Conservation (phyloP, 2,888 invertebrate species). For the Noctua comes region DNA sequence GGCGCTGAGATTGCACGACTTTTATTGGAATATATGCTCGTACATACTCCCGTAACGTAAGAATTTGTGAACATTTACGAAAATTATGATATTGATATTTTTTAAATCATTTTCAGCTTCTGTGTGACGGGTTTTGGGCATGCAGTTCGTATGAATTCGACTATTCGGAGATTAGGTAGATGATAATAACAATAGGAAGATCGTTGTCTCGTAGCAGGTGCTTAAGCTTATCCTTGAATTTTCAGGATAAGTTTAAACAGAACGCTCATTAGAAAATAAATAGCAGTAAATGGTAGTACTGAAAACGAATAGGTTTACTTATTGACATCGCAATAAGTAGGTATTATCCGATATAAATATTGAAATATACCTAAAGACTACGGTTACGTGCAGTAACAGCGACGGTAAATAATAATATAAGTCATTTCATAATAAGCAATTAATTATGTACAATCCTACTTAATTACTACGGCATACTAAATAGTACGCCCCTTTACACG, state of each 20-base stretch:
- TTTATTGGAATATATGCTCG: slow-evolving; percentile 75
- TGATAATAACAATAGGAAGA: not conserved
- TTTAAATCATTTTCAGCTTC: slow-evolving; percentile 49
- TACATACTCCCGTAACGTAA: slow-evolving; percentile 58
- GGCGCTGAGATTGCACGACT: slow-evolving; percentile 81
- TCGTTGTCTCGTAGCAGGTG: not conserved
- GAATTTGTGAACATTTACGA: slow-evolving; percentile 64
- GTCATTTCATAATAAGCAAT: slow-evolving; percentile 21
- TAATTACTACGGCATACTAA: slow-evolving; percentile 34
- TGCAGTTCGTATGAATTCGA: not conserved
- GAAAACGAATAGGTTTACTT: not conserved
- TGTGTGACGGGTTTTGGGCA: not conserved
- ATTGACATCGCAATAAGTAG: not conserved
- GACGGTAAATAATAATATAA: not conserved
- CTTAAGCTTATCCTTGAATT: not conserved
- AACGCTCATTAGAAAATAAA: not conserved
- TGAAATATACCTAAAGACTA: not conserved
- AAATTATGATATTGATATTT: slow-evolving; percentile 68
- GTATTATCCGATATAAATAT: not conserved
- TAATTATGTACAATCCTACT: slow-evolving; percentile 50
- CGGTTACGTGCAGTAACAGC: not conserved
- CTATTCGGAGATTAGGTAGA: not conserved
- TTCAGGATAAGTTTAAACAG: not conserved
- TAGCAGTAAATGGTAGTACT: not conserved
- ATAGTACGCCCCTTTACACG: slow-evolving; percentile 8